Evolutionary conservation across 2,888 invertebrate genomes (phyloP).

Genomic region (Sericinus montela): DNA sequence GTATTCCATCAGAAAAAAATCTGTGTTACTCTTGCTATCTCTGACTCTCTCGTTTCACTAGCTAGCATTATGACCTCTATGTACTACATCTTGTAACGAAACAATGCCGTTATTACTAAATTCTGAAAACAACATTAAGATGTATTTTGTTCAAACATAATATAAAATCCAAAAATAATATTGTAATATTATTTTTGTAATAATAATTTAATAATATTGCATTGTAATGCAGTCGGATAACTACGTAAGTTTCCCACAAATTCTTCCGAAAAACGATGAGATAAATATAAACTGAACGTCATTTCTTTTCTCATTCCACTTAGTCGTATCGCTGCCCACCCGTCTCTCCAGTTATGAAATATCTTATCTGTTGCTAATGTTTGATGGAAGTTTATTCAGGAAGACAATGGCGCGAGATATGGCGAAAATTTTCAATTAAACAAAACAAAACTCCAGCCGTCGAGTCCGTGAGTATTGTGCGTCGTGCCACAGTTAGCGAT

Average conservation of each 20-base stretch:
- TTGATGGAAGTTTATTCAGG: constrained; percentile 37
- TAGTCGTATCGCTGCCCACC: background rate
- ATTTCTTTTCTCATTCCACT: constrained; percentile 12
- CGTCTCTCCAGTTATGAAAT: constrained; percentile 22
- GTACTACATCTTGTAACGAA: too few relatives aligned
- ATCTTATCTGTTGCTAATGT: constrained; percentile 28
- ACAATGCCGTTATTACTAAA: too few relatives aligned
- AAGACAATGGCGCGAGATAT: constrained; percentile 54
- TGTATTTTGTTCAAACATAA: too few relatives aligned
- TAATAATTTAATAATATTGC: too few relatives aligned
- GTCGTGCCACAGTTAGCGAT: constrained; percentile 38
- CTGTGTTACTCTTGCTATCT: too few relatives aligned
- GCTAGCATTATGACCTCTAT: too few relatives aligned
- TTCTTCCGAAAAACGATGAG: constrained; percentile 17
- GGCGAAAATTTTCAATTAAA: constrained; percentile 72
- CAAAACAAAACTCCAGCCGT: constrained; percentile 56
- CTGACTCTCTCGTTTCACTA: too few relatives aligned
- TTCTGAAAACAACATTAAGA: too few relatives aligned
- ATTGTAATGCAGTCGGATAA: too few relatives aligned
- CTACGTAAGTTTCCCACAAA: constrained; percentile 11
- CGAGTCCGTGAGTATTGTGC: constrained; percentile 48
- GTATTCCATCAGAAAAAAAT: too few relatives aligned
- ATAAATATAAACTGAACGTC: constrained; percentile 7
- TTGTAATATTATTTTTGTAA: too few relatives aligned
- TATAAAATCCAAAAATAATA: too few relatives aligned